Conservation (phyloP, 2,888 invertebrate species). For the Octodonta nipae region DNA sequence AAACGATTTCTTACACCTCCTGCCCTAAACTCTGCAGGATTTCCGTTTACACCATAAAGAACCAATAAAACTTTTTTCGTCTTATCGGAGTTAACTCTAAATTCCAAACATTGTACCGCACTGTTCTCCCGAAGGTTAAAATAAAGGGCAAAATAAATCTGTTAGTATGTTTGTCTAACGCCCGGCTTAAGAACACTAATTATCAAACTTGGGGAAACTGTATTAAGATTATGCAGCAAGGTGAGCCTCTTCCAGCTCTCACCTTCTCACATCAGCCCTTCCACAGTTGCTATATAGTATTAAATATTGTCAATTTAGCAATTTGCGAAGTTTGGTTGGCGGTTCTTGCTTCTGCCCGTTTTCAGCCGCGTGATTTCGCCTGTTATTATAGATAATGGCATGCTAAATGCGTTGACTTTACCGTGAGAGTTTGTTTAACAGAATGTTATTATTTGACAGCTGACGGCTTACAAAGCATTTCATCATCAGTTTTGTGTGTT, state of each 20-base stretch:
- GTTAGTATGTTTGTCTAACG: constrained; percentile 36
- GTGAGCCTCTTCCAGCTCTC: constrained; percentile 16
- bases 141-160: constrained; percentile 30
- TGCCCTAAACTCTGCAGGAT: too few relatives aligned
- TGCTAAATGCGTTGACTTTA: constrained; percentile 35
- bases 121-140: too few relatives aligned
- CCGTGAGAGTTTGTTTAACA: constrained; percentile 31
- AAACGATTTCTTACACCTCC: too few relatives aligned
- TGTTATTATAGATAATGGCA: constrained; percentile 36
- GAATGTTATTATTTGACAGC: constrained; percentile 31
- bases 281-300: constrained; percentile 16
- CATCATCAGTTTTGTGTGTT: constrained; percentile 1
- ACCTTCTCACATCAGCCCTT: neutral
- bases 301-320: constrained; percentile 39
- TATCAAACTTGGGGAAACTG: constrained; percentile 38
- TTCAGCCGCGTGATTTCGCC: constrained; percentile 31
- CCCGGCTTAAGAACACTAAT: constrained; percentile 38
- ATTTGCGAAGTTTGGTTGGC: constrained; percentile 30
- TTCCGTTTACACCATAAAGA: too few relatives aligned
- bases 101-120: too few relatives aligned
- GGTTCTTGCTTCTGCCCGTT: constrained; percentile 14
- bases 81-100: too few relatives aligned
- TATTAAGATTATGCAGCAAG: constrained; percentile 37
- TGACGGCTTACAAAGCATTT: constrained; percentile 28
- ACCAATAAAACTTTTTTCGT: too few relatives aligned